A percentile compares a stretch with the other conserved stretches of the same genome.
phyloP scores from a whole-genome alignment of 2,113 vertebrate species.

The Antechinus stuartii region DNA sequence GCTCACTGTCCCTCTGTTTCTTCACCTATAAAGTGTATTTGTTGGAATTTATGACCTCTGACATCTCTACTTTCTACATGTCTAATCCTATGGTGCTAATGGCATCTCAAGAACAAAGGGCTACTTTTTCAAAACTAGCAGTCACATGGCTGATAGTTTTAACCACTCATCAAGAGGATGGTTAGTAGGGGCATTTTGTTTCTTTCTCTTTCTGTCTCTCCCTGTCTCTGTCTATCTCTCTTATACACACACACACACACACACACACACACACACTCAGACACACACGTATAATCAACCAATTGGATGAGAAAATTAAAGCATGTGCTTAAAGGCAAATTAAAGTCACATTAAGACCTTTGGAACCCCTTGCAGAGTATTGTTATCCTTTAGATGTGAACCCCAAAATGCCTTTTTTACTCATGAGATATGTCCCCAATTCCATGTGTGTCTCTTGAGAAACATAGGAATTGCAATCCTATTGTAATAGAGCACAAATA shows the following conservation, averaged over 20 bases:
- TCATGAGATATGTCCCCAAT: background rate
- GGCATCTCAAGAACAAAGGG: background rate
- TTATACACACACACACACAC: no score
- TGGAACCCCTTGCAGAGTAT: background rate
- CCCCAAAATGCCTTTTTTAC: background rate
- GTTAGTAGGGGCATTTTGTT: background rate
- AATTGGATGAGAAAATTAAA: background rate
- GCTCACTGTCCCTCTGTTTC: background rate
- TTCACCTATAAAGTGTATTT: background rate
- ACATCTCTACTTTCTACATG: background rate
- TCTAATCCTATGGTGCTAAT: background rate
- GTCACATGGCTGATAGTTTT: background rate
- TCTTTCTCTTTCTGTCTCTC: background rate
- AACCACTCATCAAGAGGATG: background rate
- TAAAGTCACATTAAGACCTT: background rate
- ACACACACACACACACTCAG: background rate
- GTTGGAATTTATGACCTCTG: background rate
- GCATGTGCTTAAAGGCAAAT: background rate
- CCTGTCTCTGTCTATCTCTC: background rate
- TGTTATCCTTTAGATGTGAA: background rate
- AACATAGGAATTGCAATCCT: background rate
- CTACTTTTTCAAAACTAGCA: background rate
- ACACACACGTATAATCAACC: background rate
- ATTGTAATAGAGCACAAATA: background rate
- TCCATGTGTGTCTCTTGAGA: background rate